Percentiles rank a stretch among this genome's conserved stretches.
Evolutionary conservation across 2,797 vertebrate genomes (phyloP).

Genomic region (Sciurus carolinensis): DNA sequence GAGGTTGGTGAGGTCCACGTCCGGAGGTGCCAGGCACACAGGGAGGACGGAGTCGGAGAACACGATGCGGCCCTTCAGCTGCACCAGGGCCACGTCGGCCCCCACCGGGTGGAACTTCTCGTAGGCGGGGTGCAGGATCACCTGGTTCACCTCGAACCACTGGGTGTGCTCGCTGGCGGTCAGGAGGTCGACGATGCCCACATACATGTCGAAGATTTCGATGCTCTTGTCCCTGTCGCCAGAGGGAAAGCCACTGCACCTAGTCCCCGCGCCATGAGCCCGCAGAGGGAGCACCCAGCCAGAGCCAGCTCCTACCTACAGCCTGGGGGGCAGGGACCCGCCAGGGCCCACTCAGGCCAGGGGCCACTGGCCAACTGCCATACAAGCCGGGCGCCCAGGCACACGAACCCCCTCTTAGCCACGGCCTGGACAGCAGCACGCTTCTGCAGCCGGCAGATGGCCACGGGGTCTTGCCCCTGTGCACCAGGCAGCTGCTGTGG

Average conservation of each 20-base stretch:
- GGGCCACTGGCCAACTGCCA: not conserved
- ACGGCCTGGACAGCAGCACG: not conserved
- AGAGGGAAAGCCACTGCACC: not conserved
- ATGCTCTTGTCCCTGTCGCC: not conserved
- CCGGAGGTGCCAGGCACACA: constrained; percentile 61
- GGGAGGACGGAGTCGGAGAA: constrained; percentile 73
- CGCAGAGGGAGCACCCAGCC: not conserved
- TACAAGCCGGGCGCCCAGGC: not conserved
- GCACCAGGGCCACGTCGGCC: constrained; percentile 76
- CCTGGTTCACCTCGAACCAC: constrained; percentile 69
- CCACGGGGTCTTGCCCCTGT: not conserved
- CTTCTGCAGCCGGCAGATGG: not conserved
- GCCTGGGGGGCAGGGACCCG: not conserved
- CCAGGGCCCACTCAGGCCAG: not conserved
- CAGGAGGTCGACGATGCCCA: constrained; percentile 70
- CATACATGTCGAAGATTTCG: constrained; percentile 46
- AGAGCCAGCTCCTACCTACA: not conserved
- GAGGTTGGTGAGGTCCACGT: not conserved
- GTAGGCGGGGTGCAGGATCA: constrained; percentile 72
- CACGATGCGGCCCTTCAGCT: constrained; percentile 67
- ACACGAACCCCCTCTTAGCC: not conserved
- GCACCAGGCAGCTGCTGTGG: not conserved
- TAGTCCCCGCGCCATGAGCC: not conserved
- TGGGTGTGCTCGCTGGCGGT: constrained; percentile 27
- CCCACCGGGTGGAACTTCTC: constrained; percentile 53